Evolutionary conservation across 2,888 invertebrate species (phyloP).

Genomic region (Eristalis pertinax): DNA sequence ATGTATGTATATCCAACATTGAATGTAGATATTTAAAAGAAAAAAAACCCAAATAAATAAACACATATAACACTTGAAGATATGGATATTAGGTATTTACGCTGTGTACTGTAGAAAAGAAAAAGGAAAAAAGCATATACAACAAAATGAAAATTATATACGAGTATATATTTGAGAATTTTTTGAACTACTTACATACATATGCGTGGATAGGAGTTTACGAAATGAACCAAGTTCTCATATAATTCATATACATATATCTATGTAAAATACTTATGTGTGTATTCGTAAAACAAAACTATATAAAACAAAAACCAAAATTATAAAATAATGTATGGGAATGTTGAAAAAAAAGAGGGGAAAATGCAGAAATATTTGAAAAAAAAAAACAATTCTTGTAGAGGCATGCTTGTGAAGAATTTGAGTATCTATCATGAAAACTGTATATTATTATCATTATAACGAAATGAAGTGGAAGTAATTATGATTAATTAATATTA

Average conservation of each 20-base stretch:
- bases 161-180: slow-evolving; percentile 23
- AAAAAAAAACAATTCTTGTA: background rate
- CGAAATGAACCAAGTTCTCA: slow-evolving; percentile 67
- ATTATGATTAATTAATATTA: slow-evolving; percentile 53
- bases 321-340: slow-evolving; percentile 40
- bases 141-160: background rate
- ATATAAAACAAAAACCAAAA: slow-evolving; percentile 13
- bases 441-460: slow-evolving; percentile 60
- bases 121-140: background rate
- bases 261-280: slow-evolving; percentile 18
- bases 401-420: slow-evolving; percentile 56
- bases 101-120: slow-evolving; percentile 37
- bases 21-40: slow-evolving; percentile 45
- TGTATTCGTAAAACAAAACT: slow-evolving; percentile 36
- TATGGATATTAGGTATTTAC: slow-evolving; percentile 9
- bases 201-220: slow-evolving; percentile 34
- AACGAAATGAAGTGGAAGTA: slow-evolving; percentile 51
- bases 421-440: slow-evolving; percentile 50
- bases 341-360: slow-evolving; percentile 25
- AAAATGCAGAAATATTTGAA: slow-evolving; percentile 8
- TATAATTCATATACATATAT: slow-evolving; percentile 25
- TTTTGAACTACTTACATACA: slow-evolving; percentile 34
- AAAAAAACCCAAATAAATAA: background rate
- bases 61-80: background rate
- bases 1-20: slow-evolving; percentile 15